Evolutionary conservation across 2,888 invertebrate species (phyloP).

Genomic region (Orchesellides sinensis): DNA sequence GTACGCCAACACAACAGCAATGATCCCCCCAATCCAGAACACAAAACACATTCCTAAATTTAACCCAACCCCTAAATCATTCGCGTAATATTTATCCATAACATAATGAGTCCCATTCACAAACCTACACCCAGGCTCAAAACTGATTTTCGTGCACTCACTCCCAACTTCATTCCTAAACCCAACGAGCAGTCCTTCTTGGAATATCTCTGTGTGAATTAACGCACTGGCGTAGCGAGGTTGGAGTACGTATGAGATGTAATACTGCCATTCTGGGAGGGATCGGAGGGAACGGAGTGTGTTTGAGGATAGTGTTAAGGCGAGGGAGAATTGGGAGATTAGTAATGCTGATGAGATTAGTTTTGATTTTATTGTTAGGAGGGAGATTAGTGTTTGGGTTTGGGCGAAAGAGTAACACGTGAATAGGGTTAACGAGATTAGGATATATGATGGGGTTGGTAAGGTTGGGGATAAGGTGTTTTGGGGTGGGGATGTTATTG

Average conservation of each 20-base stretch:
- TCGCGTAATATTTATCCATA: slow-evolving; percentile 82
- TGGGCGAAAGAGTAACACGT: slow-evolving; percentile 91
- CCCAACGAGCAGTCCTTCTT: slow-evolving; percentile 27
- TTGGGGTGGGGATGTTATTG: slow-evolving; percentile 34
- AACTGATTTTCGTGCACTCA: slow-evolving; percentile 50
- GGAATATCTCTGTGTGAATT: slow-evolving; percentile 82
- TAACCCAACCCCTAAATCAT: slow-evolving; percentile 84
- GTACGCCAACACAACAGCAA: slow-evolving; percentile 91
- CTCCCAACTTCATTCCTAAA: slow-evolving; percentile 36
- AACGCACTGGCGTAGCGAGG: slow-evolving; percentile 88
- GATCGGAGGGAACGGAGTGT: slow-evolving; percentile 84
- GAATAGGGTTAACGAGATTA: slow-evolving; percentile 77
- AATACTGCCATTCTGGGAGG: slow-evolving; percentile 88
- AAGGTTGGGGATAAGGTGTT: slow-evolving; percentile 12
- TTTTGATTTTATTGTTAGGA: slow-evolving; percentile 88
- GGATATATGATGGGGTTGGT: slow-evolving; percentile 38
- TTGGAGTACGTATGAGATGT: slow-evolving; percentile 87
- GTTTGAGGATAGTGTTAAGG: slow-evolving; percentile 58
- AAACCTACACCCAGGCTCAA: slow-evolving; percentile 81
- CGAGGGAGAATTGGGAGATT: slow-evolving; percentile 61
- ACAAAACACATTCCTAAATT: slow-evolving; percentile 90
- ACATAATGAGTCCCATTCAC: slow-evolving; percentile 85
- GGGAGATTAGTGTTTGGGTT: slow-evolving; percentile 88
- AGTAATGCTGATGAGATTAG: slow-evolving; percentile 87
- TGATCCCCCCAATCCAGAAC: slow-evolving; percentile 87